phyloP scores from a whole-genome alignment of 2,888 invertebrate genomes.

The Ligdia adustata region DNA sequence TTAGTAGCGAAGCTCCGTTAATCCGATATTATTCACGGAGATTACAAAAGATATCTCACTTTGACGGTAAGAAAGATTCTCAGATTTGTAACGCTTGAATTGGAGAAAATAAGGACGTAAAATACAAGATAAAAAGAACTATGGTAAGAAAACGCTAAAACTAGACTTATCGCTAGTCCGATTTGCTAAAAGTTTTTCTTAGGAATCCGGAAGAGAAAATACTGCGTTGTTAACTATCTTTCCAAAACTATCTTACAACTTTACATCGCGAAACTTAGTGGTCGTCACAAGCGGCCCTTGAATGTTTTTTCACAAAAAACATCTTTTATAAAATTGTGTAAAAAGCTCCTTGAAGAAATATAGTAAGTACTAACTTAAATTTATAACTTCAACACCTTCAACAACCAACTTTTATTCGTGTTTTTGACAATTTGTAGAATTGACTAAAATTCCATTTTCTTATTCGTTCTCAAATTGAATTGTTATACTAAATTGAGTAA shows the following conservation, averaged over 20 bases:
- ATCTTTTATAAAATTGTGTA: not conserved
- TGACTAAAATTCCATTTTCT: constrained; percentile 16
- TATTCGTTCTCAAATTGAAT: constrained; percentile 17
- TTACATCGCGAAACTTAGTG: no score
- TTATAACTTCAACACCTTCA: constrained; percentile 7
- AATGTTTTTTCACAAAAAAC: no score
- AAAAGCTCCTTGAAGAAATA: not conserved
- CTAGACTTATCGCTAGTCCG: constrained; percentile 12
- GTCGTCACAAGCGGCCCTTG: not conserved
- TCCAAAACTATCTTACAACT: not conserved
- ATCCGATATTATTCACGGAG: constrained; percentile 70
- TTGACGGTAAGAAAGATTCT: constrained; percentile 60
- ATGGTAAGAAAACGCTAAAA: constrained; percentile 5
- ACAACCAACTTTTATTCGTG: constrained; percentile 8
- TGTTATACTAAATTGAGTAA: constrained; percentile 15
- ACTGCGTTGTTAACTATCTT: not conserved
- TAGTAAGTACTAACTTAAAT: not conserved
- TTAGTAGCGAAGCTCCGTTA: constrained; percentile 63
- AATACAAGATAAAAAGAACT: constrained; percentile 16
- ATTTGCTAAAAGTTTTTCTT: constrained; percentile 14
- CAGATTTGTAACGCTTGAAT: constrained; percentile 18
- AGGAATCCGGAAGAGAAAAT: not conserved
- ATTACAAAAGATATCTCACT: constrained; percentile 72
- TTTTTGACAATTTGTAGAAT: constrained; percentile 14
- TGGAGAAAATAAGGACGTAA: constrained; percentile 20